These are phyloP conservation scores for Mythimna impura DNA, from an alignment of 2,888 invertebrate genomes.

Conservation along the genomic window DNA sequence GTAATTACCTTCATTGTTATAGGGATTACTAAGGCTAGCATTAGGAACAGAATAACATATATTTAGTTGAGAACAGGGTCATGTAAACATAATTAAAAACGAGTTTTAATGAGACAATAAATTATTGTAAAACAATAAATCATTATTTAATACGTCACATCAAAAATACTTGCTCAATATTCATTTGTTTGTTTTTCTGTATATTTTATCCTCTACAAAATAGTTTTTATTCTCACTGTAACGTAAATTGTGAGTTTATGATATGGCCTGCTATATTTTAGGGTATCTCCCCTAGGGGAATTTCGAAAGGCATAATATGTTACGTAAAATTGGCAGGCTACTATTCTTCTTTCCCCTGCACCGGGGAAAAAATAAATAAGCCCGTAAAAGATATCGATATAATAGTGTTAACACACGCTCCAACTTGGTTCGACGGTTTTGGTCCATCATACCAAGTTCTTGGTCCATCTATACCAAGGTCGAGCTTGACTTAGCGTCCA, in stretches of 20 bases:
- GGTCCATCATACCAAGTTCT: too few species aligned
- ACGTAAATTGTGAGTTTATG: conserved; percentile 53
- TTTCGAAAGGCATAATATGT: conserved; percentile 33
- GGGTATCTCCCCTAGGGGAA: conserved; percentile 37
- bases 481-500: too few species aligned
- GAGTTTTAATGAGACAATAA: neutral
- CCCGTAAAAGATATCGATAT: neutral
- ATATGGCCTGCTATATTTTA: conserved; percentile 22
- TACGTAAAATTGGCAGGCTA: conserved; percentile 40
- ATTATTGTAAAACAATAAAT: conserved; percentile 4
- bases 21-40: neutral
- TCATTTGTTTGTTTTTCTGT: neutral
- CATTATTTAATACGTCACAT: neutral
- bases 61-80: conserved; percentile 1
- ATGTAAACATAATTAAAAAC: neutral
- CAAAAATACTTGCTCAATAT: neutral
- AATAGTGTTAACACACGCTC: neutral
- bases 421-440: too few species aligned
- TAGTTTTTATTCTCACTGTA: conserved; percentile 3
- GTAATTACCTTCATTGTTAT: conserved; percentile 1
- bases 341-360: conserved; percentile 30
- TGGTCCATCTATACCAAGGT: too few species aligned
- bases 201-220: conserved; percentile 4
- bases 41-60: conserved; percentile 12
- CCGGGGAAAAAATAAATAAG: conserved; percentile 20